Evolutionary conservation across 2,113 vertebrate species (phyloP), one percentile per base, ranked within the genome.

Genomic region (Asarcornis scutulata): DNA sequence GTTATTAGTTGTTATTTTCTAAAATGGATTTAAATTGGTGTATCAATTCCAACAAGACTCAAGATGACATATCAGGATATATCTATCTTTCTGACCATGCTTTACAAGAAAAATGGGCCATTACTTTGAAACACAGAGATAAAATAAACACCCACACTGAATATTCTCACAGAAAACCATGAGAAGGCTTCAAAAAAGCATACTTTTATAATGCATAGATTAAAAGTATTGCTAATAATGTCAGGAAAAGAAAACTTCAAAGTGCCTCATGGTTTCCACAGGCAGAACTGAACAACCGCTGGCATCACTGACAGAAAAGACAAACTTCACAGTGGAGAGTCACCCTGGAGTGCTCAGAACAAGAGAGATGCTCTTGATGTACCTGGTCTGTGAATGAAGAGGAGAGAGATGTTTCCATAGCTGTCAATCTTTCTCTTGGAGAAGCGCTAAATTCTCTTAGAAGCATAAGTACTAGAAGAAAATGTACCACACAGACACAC

Each of bases 271-370:
- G 53, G 14, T 58, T 96, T 93, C 52, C 27, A 44, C 34, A 42
- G 53, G 44, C 27, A 88, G 56, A 91, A 93, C 91, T 77, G 29
- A 91, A 88, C 85, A 91, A 22, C 31, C 86, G 58, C 32, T 90
- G 55, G 21, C 66, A 86, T 90, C 38, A 21, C 5, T 85, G 90
- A 86, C 77, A 94, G 77, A 85, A 88, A 83, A 80, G 25, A 27
- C 17, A 55, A 42, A 88, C 82, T 95, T 95, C 93, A 96, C 94
- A 97, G 94, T 40, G 15, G 53, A 48, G 32, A 84, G 17, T 93
- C 44, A 22, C 80, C 91, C 96, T 94, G 88, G 89, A 89, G 95
- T 77, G 56, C 53, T 52, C 55, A 36, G 71, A 88, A 67, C 20
- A 46, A 88, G 48, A 26, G 79, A 83, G 58, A 86, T 73, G 32